These are phyloP conservation scores for Eueides isabella DNA, from an alignment of 1,140 invertebrate species.

Conservation along the genomic window DNA sequence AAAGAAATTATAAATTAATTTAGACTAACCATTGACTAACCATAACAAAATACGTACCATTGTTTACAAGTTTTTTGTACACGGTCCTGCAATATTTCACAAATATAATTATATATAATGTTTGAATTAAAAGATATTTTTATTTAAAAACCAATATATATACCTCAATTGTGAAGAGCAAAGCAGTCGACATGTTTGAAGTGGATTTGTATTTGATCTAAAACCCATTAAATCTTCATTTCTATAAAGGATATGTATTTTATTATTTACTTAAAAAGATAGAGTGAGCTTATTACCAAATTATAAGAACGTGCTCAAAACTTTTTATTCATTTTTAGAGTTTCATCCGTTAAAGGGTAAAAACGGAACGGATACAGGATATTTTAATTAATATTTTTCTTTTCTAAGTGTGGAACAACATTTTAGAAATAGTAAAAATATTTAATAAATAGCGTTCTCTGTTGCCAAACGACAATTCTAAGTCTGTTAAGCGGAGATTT, in stretches of 20 bases:
- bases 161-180: conserved; percentile 68
- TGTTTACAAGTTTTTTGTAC: conserved; percentile 55
- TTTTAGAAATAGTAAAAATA: no score
- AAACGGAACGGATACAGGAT: no score
- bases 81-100: conserved; percentile 51
- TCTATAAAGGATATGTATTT: conserved; percentile 40
- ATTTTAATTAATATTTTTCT: no score
- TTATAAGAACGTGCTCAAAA: no score
- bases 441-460: no score
- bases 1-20: background rate
- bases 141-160: background rate
- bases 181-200: conserved; percentile 58
- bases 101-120: background rate
- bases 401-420: no score
- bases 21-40: no score
- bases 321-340: no score
- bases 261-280: background rate
- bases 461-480: no score
- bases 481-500: no score
- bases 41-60: background rate
- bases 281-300: background rate
- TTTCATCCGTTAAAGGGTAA: no score
- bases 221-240: conserved; percentile 56
- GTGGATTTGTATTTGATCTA: conserved; percentile 51
- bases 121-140: no score